Percentiles rank a stretch among this genome's conserved stretches.
phyloP scores from a whole-genome alignment of 1,140 invertebrate genomes.

The Amphibalanus amphitrite region DNA sequence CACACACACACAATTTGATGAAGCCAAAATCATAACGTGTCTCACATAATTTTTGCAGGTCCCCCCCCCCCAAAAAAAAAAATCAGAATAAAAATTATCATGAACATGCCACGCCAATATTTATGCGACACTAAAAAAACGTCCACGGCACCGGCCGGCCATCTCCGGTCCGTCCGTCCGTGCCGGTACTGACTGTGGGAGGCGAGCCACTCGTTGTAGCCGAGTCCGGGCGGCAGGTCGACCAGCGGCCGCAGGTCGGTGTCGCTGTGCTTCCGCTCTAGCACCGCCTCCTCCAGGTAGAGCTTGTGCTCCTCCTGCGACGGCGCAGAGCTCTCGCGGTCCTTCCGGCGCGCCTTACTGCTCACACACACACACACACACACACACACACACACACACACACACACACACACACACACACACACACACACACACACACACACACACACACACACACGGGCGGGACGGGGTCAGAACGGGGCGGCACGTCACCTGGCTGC shows the following conservation, averaged over 20 bases:
- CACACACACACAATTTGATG: no score
- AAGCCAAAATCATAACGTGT: no score
- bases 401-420: background rate
- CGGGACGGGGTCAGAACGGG: no score
- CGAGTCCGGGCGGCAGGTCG: slow-evolving; percentile 76
- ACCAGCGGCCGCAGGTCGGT: slow-evolving; percentile 80
- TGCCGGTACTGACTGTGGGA: slow-evolving; percentile 93
- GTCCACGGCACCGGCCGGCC: no score
- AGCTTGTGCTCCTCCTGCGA: slow-evolving; percentile 62
- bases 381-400: background rate
- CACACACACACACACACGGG: no score
- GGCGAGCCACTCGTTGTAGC: slow-evolving; percentile 96
- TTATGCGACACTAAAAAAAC: no score
- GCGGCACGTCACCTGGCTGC: no score
- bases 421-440: background rate
- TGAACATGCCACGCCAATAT: no score
- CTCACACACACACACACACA: slow-evolving; percentile 18
- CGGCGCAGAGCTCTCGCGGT: slow-evolving; percentile 47
- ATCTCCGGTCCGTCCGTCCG: no score
- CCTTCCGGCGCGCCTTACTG: slow-evolving; percentile 93
- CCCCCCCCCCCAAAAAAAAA: no score
- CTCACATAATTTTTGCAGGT: no score
- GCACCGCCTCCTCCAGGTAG: slow-evolving; percentile 80
- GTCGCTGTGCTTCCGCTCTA: slow-evolving; percentile 82
- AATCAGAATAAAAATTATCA: no score